These are phyloP conservation scores for Ploceus nigricollis DNA, from an alignment of 2,113 vertebrate species.

Conservation along the genomic window DNA sequence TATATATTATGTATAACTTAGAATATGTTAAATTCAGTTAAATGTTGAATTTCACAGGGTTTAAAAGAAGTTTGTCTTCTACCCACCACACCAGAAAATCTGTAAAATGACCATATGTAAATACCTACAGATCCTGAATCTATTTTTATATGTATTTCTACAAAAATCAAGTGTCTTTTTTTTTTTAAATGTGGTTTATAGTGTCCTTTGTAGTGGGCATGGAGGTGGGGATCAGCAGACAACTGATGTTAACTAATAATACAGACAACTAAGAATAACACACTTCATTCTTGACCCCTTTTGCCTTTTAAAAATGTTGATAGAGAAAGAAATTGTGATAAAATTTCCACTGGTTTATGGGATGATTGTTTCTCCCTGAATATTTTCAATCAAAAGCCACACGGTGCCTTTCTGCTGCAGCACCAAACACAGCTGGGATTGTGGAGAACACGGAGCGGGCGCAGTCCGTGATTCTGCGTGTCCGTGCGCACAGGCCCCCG, in stretches of 20 bases:
- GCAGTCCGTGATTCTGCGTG: not conserved
- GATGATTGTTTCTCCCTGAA: not conserved
- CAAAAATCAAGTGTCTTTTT: not conserved
- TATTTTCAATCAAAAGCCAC: not conserved
- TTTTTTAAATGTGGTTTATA: not conserved
- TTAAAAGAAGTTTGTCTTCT: not conserved
- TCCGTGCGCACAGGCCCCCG: fast-evolving
- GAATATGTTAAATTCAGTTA: not conserved
- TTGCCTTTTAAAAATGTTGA: not conserved
- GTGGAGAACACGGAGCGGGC: not conserved
- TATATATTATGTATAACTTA: not conserved
- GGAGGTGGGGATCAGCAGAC: not conserved
- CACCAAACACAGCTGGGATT: not conserved
- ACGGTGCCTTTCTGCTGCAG: not conserved
- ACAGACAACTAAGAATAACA: not conserved
- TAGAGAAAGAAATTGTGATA: not conserved
- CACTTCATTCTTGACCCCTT: not conserved
- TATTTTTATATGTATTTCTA: not conserved
- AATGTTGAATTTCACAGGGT: not conserved
- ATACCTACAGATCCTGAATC: not conserved
- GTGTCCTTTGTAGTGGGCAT: not conserved
- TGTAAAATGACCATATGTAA: not conserved
- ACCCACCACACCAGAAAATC: not conserved
- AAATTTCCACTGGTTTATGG: not conserved
- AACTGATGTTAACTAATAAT: not conserved